Percentiles rank a stretch among this genome's conserved stretches.
phyloP scores from a whole-genome alignment of 2,113 vertebrate species.

The Sceloporus undulatus region DNA sequence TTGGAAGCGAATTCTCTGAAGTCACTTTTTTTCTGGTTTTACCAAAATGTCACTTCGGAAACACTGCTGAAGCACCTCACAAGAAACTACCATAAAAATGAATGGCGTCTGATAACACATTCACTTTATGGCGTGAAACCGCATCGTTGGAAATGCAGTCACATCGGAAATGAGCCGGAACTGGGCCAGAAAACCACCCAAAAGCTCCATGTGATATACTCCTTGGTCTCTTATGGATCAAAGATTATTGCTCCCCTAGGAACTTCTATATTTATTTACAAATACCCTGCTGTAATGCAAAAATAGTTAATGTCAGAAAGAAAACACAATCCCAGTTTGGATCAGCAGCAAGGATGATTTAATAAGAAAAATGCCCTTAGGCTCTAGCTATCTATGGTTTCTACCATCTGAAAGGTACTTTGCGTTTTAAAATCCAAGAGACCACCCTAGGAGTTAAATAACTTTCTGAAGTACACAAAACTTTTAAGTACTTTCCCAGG shows the following conservation, averaged over 20 bases:
- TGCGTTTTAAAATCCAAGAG: conserved; percentile 1
- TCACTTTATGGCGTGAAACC: no score
- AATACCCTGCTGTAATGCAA: background rate
- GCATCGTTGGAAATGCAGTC: no score
- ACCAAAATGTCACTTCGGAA: no score
- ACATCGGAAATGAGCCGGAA: no score
- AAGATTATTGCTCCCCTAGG: background rate
- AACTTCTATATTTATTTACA: conserved; percentile 13
- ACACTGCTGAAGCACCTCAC: no score
- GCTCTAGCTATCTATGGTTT: background rate
- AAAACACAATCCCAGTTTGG: background rate
- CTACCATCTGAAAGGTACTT: background rate
- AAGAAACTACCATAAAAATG: no score
- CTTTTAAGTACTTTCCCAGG: background rate
- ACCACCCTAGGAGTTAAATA: conserved; percentile 2
- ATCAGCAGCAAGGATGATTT: conserved; percentile 2
- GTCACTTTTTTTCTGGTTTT: no score
- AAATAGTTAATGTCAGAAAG: background rate
- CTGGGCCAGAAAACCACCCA: no score
- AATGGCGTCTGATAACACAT: no score
- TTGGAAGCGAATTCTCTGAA: no score
- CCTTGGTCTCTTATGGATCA: background rate
- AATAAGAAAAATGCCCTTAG: background rate
- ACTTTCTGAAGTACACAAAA: background rate
- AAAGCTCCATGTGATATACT: no score